These are phyloP conservation scores for Ctena decussata DNA, from an alignment of 2,888 invertebrate genomes.

Conservation along the genomic window DNA sequence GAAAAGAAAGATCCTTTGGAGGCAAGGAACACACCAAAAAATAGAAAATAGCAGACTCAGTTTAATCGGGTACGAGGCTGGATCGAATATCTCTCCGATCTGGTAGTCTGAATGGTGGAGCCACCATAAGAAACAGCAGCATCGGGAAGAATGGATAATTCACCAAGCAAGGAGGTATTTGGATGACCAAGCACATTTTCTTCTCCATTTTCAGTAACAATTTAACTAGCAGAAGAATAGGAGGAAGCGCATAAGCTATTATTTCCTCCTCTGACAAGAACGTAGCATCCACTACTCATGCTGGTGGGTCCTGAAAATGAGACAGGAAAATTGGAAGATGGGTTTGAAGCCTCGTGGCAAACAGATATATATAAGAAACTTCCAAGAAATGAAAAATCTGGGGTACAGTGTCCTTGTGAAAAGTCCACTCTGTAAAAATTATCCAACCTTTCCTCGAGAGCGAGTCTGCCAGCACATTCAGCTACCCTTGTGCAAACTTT, in stretches of 20 bases:
- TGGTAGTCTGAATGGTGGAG: neutral
- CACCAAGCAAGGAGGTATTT: neutral
- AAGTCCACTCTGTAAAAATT: neutral
- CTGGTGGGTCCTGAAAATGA: neutral
- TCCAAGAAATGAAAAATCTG: neutral
- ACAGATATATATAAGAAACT: neutral
- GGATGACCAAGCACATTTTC: neutral
- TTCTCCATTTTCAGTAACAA: too few relatives aligned
- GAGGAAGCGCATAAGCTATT: neutral
- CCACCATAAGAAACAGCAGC: neutral
- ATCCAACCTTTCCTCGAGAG: neutral
- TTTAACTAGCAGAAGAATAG: too few relatives aligned
- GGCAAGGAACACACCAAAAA: too few relatives aligned
- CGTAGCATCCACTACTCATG: too few relatives aligned
- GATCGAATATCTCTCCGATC: neutral
- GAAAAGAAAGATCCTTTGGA: too few relatives aligned
- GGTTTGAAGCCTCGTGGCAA: neutral
- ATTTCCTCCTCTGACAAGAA: neutral
- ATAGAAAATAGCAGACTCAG: too few relatives aligned
- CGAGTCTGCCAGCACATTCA: neutral
- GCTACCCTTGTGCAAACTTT: neutral
- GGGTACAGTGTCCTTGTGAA: neutral
- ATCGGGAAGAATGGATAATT: neutral
- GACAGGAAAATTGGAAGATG: neutral
- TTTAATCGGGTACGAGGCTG: neutral